Evolutionary conservation across 92 coral and sea anemone species (phyloP).

Genomic region (Porites rus): DNA sequence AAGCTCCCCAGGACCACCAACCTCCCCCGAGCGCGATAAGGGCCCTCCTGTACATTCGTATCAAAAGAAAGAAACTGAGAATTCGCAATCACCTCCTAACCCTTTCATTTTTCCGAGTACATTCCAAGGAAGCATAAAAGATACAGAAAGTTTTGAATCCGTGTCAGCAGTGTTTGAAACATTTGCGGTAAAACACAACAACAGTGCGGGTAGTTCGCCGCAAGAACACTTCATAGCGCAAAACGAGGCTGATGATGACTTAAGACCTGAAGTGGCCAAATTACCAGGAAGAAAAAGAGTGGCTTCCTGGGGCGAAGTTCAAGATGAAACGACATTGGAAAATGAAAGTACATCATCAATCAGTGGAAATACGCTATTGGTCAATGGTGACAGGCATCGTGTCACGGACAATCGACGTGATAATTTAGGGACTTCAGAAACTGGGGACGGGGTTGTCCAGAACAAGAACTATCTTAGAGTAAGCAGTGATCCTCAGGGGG

Average conservation of each 20-base stretch:
- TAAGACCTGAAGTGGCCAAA: slow-evolving; percentile 49
- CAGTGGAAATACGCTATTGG: neutral
- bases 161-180: slow-evolving; percentile 13
- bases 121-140: neutral
- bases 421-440: slow-evolving; percentile 2
- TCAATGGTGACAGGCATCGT: neutral
- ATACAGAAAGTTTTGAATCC: neutral
- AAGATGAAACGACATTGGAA: slow-evolving; percentile 6
- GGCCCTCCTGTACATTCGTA: neutral
- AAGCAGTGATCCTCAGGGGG: slow-evolving; percentile 7
- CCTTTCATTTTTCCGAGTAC: slow-evolving; percentile 36
- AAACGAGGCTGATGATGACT: slow-evolving; percentile 1
- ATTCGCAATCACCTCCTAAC: slow-evolving; percentile 28
- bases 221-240: neutral
- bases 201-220: neutral
- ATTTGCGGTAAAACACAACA: neutral
- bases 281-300: slow-evolving; percentile 36
- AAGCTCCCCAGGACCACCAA: slow-evolving; percentile 3
- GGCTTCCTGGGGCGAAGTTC: slow-evolving; percentile 33
- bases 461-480: slow-evolving; percentile 37
- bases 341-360: neutral
- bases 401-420: neutral
- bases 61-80: slow-evolving; percentile 3
- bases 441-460: neutral
- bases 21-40: neutral